These are phyloP conservation scores for Sphaeramia orbicularis DNA, from an alignment of 2,797 vertebrate species.

Conservation along the genomic window DNA sequence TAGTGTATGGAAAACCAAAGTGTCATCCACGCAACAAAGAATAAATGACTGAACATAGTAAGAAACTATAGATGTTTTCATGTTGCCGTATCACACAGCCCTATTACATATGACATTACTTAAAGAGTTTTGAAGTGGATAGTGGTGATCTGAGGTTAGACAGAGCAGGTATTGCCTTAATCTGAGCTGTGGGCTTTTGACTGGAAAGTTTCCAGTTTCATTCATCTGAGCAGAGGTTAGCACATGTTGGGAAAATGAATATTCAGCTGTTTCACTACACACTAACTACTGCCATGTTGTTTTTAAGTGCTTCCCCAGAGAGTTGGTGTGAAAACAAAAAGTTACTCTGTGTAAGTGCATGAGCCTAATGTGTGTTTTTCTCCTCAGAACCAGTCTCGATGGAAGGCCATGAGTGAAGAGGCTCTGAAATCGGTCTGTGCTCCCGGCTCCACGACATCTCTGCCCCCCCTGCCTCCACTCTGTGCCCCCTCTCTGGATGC, in stretches of 20 bases:
- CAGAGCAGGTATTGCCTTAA: conserved; percentile 29
- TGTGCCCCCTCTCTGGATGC: conserved; percentile 88
- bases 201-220: conserved; percentile 11
- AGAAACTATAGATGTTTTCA: too few species aligned
- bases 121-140: not conserved
- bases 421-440: conserved; percentile 93
- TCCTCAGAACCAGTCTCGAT: conserved; percentile 88
- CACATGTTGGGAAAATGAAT: conserved; percentile 6
- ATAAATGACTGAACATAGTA: too few species aligned
- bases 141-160: conserved; percentile 22
- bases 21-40: too few species aligned
- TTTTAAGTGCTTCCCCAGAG: conserved; percentile 19
- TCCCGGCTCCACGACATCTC: conserved; percentile 86
- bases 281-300: conserved; percentile 12
- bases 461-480: conserved; percentile 90
- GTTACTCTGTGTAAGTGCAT: not conserved
- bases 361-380: not conserved
- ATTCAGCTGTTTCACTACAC: conserved; percentile 27
- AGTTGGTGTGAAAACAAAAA: not conserved
- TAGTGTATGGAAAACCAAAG: too few species aligned
- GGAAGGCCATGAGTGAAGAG: conserved; percentile 97
- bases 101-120: not conserved
- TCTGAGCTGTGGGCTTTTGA: conserved; percentile 19
- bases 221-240: conserved; percentile 11
- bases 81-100: too few species aligned